Evolutionary conservation across 2,113 vertebrate genomes (phyloP), one percentile per base, ranked within the genome.

Genomic region (Probosciger aterrimus): DNA sequence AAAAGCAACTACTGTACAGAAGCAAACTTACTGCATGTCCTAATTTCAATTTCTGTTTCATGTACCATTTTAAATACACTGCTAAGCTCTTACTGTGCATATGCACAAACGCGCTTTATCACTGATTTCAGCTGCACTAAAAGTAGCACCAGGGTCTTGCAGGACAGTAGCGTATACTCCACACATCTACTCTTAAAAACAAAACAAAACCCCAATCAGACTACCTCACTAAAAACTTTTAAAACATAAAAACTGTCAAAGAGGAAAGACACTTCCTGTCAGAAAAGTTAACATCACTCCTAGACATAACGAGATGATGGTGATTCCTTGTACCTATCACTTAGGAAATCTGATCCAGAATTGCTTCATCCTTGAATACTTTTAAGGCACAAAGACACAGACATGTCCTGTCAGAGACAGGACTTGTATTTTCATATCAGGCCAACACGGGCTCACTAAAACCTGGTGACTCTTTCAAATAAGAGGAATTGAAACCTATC

Each of bases 91-190:
- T 47, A 11, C 41, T 60, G 13, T 6, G 23, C 14, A 7, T 18
- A n/a, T 0, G 1, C 35, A 39, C 41, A 82, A 67, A 75, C 1
- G 1, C 2, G 2, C 20, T 89, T 55, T 20, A 79, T 46, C 50
- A 30, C 25, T 11, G 12, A 67, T 37, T 80, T 87, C 23, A 83
- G 47, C 33, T 80, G 33, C 18, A 20, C 67, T 88, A 37, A 47
- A 27, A 11, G 14, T 77, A 47, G 64, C 10, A 50, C 14, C 44
- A 71, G 31, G 25, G 27, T 24, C 62, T 60, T 89, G 59, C 50
- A 85, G 41, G 74, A 76, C 4, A 64, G 28, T 14, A 82, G 33
- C 25, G 18, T 4, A 14, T 43, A 73, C 18, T n/a, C 30, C 44
- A 31, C 46, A 43, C 15, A 59, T 43, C 37, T 47, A 11, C 14